phyloP scores from a whole-genome alignment of 2,113 vertebrate species.

The Platycercus adscitus region DNA sequence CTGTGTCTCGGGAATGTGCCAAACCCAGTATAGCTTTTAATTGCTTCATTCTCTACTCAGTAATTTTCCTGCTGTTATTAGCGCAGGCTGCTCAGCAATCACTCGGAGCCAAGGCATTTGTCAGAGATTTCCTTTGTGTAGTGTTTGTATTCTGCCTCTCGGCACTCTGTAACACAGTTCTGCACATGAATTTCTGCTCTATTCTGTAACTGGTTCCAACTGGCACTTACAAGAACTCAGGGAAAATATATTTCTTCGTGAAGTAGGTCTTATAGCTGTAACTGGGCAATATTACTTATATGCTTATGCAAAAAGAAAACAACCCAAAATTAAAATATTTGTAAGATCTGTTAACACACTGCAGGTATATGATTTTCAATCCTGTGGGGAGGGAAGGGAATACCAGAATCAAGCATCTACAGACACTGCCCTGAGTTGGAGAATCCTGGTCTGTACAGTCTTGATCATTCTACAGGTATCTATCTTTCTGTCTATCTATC shows the following conservation, averaged over 20 bases:
- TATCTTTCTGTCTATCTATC: background rate
- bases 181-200: background rate
- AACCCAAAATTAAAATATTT: background rate
- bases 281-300: background rate
- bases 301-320: background rate
- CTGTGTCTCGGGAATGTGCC: conserved; percentile 35
- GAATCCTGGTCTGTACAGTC: background rate
- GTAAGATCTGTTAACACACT: background rate
- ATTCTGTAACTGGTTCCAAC: background rate
- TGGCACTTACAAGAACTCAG: background rate
- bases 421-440: background rate
- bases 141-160: conserved; percentile 28
- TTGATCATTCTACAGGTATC: background rate
- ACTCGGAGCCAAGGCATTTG: conserved; percentile 13
- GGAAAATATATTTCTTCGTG: background rate
- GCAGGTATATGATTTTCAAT: background rate
- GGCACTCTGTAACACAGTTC: background rate
- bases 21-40: conserved; percentile 53
- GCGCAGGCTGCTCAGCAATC: conserved; percentile 24
- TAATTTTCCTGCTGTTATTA: conserved; percentile 50
- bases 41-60: conserved; percentile 50
- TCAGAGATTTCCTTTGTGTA: conserved; percentile 30
- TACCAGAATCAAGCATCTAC: background rate
- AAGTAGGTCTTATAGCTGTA: background rate
- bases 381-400: background rate